Conservation (phyloP, 2,797 vertebrate genomes). For the Limnodromus scolopaceus region DNA sequence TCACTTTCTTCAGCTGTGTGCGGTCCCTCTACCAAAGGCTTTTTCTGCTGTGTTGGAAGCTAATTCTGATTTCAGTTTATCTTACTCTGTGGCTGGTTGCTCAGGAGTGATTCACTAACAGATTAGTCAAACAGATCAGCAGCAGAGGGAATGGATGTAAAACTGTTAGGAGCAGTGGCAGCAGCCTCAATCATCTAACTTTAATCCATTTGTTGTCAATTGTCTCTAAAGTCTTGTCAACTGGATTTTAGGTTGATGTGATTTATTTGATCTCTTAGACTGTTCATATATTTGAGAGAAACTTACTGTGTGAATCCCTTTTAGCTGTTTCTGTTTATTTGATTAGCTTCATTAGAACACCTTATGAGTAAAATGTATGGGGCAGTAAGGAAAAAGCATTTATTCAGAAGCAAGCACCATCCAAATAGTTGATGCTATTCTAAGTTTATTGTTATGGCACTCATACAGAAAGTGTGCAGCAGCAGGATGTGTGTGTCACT, state of each 20-base stretch:
- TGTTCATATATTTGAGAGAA: not conserved
- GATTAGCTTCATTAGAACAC: not conserved
- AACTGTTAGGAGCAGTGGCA: slow-evolving; percentile 1
- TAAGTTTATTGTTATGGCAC: not conserved
- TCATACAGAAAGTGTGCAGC: not conserved
- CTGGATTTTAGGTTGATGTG: not conserved
- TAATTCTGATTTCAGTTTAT: slow-evolving; percentile 18
- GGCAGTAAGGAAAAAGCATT: not conserved
- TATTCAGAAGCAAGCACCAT: not conserved
- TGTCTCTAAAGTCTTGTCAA: slow-evolving; percentile 29
- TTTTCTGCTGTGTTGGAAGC: not conserved
- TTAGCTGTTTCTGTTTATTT: not conserved
- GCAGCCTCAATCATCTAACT: slow-evolving; percentile 35
- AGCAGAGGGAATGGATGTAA: not conserved
- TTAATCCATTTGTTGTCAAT: slow-evolving; percentile 52
- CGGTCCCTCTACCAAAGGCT: not conserved
- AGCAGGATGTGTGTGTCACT: not conserved
- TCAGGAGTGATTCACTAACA: slow-evolving; percentile 20
- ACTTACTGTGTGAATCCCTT: not conserved
- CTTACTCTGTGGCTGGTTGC: not conserved
- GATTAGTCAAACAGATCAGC: slow-evolving; percentile 36
- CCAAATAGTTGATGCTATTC: not conserved
- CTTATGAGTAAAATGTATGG: not conserved
- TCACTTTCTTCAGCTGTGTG: not conserved
- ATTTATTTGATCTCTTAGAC: not conserved